Conservation (phyloP, 2,888 invertebrate species). For the Cetonia aurata region DNA sequence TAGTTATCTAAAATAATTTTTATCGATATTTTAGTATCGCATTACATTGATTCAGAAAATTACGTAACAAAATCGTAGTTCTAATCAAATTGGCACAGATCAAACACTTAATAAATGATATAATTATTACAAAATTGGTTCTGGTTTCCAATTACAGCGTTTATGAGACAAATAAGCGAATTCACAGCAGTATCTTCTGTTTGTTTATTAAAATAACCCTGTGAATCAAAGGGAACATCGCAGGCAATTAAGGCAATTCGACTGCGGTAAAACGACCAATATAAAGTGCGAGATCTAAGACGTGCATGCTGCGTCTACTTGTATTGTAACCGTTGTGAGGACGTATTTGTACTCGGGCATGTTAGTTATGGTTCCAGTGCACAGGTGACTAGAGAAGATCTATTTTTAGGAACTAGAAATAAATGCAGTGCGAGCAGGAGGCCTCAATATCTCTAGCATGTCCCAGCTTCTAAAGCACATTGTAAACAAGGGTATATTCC, state of each 20-base stretch:
- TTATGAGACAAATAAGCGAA: neutral
- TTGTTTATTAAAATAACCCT: conserved; percentile 14
- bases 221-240: conserved; percentile 12
- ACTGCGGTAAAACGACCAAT: too few species aligned
- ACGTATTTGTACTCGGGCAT: neutral
- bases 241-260: conserved; percentile 7
- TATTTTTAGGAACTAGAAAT: conserved; percentile 34
- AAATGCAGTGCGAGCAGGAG: conserved; percentile 13
- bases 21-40: too few species aligned
- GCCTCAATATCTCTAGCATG: conserved; percentile 20
- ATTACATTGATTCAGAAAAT: too few species aligned
- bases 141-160: neutral
- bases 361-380: conserved; percentile 14
- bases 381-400: conserved; percentile 34
- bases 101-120: neutral
- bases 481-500: neutral
- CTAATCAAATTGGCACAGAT: neutral
- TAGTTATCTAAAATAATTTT: too few species aligned
- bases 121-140: neutral
- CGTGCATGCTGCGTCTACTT: neutral
- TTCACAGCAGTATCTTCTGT: neutral
- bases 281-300: too few species aligned
- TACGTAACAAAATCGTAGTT: too few species aligned
- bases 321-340: neutral
- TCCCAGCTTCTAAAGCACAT: conserved; percentile 17